Evolutionary conservation across 2,888 invertebrate species (phyloP).

Genomic region (Drosophila nigricruria): DNA sequence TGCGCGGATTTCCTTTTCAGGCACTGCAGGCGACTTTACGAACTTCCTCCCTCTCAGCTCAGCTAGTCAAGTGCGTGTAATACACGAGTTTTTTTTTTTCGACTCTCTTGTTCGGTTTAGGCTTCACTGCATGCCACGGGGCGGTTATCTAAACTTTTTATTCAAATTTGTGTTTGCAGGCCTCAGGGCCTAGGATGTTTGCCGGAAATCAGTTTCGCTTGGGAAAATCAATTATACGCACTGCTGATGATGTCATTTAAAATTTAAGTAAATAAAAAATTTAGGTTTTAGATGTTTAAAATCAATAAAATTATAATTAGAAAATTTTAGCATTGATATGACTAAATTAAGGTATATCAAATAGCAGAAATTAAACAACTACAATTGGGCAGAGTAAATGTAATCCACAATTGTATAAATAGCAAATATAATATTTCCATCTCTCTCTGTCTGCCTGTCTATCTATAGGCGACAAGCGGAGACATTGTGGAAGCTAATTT

Average conservation of each 20-base stretch:
- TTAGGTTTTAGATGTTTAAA: not conserved
- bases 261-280: not conserved
- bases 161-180: slow-evolving; percentile 57
- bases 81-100: slow-evolving; percentile 45
- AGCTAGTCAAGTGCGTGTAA: slow-evolving; percentile 64
- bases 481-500: not conserved
- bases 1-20: slow-evolving; percentile 62
- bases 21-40: slow-evolving; percentile 39
- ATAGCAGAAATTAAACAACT: not conserved
- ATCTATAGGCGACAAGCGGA: not conserved
- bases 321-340: not conserved
- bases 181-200: slow-evolving; percentile 8
- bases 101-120: slow-evolving; percentile 55
- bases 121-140: slow-evolving; percentile 49
- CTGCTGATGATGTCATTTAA: slow-evolving; percentile 68
- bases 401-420: no score
- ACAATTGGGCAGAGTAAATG: not conserved
- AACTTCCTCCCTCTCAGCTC: not conserved
- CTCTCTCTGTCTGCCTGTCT: not conserved
- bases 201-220: slow-evolving; percentile 7
- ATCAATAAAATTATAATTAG: not conserved
- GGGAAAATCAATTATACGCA: slow-evolving; percentile 69
- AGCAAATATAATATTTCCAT: not conserved
- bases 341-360: not conserved
- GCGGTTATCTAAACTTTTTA: slow-evolving; percentile 60